A percentile compares a stretch with the other conserved stretches of the same genome.
phyloP scores from a whole-genome alignment of 2,113 vertebrate genomes.

The Triplophysa rosa region DNA sequence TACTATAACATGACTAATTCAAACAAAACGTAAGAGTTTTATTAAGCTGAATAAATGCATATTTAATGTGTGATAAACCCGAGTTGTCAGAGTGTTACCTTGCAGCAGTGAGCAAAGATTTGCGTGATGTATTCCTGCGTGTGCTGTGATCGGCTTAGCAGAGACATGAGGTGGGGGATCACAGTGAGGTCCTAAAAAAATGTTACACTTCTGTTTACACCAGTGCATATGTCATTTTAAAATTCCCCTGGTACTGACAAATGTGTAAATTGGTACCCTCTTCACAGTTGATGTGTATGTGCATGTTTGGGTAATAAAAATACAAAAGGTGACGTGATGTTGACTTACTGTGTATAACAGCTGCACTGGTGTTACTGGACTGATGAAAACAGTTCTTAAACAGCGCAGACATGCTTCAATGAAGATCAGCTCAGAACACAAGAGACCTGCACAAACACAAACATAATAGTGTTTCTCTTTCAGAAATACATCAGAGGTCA shows the following conservation, averaged over 20 bases:
- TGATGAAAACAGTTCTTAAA: constrained; percentile 95
- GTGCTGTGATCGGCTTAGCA: constrained; percentile 89
- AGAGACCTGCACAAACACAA: constrained; percentile 76
- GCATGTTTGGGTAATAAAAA: neutral
- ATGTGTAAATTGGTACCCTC: neutral
- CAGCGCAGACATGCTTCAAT: constrained; percentile 97
- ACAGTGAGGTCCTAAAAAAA: constrained; percentile 86
- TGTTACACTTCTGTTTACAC: neutral
- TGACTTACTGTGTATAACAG: constrained; percentile 90
- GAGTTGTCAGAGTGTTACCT: constrained; percentile 73
- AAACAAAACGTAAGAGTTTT: neutral
- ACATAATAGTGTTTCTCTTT: neutral
- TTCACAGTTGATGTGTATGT: neutral
- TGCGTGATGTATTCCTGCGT: constrained; percentile 98
- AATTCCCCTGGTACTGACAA: too few species aligned
- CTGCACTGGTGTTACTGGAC: constrained; percentile 96
- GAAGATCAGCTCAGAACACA: constrained; percentile 90
- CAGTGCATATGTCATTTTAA: neutral
- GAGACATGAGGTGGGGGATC: constrained; percentile 95
- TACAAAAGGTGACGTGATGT: neutral
- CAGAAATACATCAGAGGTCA: neutral
- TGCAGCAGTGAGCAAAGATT: constrained; percentile 99
- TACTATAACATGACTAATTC: neutral
- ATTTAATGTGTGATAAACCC: neutral
- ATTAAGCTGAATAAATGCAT: neutral